These are phyloP conservation scores for Glaucopsyche alexis DNA, from an alignment of 2,888 invertebrate species.

Conservation along the genomic window DNA sequence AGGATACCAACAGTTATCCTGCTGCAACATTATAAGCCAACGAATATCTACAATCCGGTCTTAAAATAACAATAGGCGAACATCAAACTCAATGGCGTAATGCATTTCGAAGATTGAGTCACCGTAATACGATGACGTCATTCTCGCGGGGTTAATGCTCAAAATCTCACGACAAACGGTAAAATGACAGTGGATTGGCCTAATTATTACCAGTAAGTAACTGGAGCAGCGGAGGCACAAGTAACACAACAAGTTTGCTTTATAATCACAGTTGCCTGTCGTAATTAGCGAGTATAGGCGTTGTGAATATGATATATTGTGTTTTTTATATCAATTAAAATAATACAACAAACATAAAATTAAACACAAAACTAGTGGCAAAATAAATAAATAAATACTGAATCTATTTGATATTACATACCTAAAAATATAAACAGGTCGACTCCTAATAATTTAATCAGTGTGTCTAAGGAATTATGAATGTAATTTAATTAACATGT, in stretches of 20 bases:
- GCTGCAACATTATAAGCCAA: too few relatives aligned
- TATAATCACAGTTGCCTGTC: not conserved
- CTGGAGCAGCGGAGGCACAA: slow-evolving; percentile 4
- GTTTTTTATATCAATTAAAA: too few relatives aligned
- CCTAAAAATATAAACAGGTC: not conserved
- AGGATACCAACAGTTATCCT: too few relatives aligned
- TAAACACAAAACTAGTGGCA: too few relatives aligned
- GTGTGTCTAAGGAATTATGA: not conserved
- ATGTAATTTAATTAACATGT: not conserved
- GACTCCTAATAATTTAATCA: slow-evolving; percentile 5
- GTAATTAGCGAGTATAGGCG: not conserved
- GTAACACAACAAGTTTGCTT: not conserved
- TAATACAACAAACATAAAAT: too few relatives aligned
- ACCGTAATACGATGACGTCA: slow-evolving; percentile 7
- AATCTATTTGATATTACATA: not conserved
- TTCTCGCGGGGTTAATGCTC: not conserved
- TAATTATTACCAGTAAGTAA: slow-evolving; percentile 3
- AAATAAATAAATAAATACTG: too few relatives aligned
- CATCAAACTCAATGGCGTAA: not conserved
- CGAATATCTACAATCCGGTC: too few relatives aligned
- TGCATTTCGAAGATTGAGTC: slow-evolving; percentile 1
- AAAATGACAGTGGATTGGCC: slow-evolving; percentile 11
- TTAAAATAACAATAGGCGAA: too few relatives aligned
- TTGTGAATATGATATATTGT: not conserved
- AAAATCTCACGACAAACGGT: not conserved